A percentile compares a stretch with the other conserved stretches of the same genome.
phyloP scores from a whole-genome alignment of 2,797 vertebrate genomes.

The Gymnothorax javanicus region DNA sequence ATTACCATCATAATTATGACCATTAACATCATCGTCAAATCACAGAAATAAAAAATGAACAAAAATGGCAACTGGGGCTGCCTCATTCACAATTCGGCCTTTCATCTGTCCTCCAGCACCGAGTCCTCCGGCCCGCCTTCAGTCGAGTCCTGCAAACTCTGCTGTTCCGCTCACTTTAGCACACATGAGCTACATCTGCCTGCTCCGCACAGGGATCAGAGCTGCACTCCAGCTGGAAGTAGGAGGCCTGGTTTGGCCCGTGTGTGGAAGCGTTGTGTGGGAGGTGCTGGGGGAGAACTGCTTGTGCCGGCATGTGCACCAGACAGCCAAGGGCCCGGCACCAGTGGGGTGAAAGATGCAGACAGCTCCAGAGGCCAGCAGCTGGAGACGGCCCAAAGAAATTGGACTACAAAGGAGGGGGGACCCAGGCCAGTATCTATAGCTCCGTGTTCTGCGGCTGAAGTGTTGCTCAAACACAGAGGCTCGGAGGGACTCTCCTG shows the following conservation, averaged over 20 bases:
- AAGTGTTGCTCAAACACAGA: background rate
- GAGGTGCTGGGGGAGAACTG: background rate
- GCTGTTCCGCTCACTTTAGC: background rate
- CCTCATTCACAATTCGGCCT: background rate
- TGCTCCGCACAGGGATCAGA: background rate
- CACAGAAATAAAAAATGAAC: conserved; percentile 10
- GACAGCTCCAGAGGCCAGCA: too few species aligned
- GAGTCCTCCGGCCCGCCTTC: background rate
- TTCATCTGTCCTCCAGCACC: background rate
- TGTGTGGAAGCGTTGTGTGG: background rate
- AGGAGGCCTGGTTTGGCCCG: background rate
- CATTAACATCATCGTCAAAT: conserved; percentile 46
- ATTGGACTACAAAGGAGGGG: too few species aligned
- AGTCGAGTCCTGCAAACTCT: background rate
- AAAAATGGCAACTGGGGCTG: conserved; percentile 7
- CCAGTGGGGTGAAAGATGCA: too few species aligned
- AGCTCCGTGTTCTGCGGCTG: background rate
- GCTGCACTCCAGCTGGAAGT: background rate
- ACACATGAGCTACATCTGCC: background rate
- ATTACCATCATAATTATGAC: conserved; percentile 54
- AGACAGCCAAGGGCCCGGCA: too few species aligned
- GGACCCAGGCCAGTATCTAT: too few species aligned
- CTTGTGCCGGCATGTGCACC: background rate
- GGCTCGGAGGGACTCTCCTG: background rate
- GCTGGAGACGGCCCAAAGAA: too few species aligned